Evolutionary conservation across 2,113 vertebrate species (phyloP), one percentile per base, ranked within the genome.

Genomic region (Hydrolagus affinis): DNA sequence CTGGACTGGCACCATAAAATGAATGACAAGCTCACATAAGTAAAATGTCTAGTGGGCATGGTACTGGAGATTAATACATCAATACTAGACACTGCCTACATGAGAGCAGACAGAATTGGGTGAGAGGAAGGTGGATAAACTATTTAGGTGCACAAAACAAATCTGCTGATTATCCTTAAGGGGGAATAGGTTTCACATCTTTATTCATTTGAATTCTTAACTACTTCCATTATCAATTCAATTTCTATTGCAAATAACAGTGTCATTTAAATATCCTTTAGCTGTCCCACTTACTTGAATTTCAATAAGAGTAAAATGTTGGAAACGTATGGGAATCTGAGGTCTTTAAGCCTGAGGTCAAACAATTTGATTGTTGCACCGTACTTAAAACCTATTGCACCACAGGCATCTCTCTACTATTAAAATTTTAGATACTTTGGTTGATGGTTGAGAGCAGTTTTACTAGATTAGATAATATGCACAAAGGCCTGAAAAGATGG

Each of bases 381-480:
- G 66, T 66, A 83, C 17, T 64, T 83, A 60, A 28, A 62, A 68
- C 62, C 60, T 28, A 83, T 10, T 19, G 62, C 78, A 83, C 23
- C 78, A 32, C 60, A 32, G 15, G 62, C 78, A 80, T 83, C 17
- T 66, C 64, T 32, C 30, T 62, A 66, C 62, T 15, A 83, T 68
- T 83, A 83, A 83, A 83, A 19, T 66, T 83, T 83, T 9, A 86
- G 57, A 8, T 10, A 85, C 86, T 11, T 10, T 62, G 11, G 66
- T 0, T 30, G 73, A 17, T 10, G 73, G 21, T 19, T 56, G 78
- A 85, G 86, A 88, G 72, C 56, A 78, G 70, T 71, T 86, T 32
- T 60, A 56, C 7, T 66, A 59, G 28, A 30, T 19, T 30, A 87
- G 19, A 28, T 76, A 85, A 89, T 86, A 88, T 87, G 85, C 87